These are phyloP conservation scores for Xylophagus ater DNA, from an alignment of 2,888 invertebrate genomes.

Conservation along the genomic window DNA sequence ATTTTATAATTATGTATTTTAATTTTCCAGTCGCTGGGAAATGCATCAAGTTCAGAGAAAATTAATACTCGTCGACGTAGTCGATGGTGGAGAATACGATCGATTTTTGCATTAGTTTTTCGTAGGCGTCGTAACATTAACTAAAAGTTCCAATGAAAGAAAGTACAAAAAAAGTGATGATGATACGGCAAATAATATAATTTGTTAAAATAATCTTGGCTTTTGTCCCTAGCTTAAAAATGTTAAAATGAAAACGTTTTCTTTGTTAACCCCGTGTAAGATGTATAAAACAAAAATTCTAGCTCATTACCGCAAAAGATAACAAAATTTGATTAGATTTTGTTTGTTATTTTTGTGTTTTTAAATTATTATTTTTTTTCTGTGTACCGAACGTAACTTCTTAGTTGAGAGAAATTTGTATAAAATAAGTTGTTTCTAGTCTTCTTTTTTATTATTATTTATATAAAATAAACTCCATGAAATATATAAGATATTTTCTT, in stretches of 20 bases:
- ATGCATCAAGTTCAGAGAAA: conserved; percentile 41
- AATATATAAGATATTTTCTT: too few relatives aligned
- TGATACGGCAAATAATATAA: conserved; percentile 6
- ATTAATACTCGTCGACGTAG: conserved; percentile 51
- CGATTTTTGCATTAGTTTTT: conserved; percentile 74
- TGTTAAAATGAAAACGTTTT: conserved; percentile 1
- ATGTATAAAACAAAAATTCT: too few relatives aligned
- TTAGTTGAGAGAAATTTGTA: too few relatives aligned
- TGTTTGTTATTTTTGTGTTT: too few relatives aligned
- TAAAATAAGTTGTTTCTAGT: too few relatives aligned
- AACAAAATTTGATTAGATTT: too few relatives aligned
- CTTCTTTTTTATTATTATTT: too few relatives aligned
- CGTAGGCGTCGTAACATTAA: conserved; percentile 36
- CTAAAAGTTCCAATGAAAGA: conserved; percentile 19
- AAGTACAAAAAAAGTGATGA: background rate
- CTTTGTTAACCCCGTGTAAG: background rate
- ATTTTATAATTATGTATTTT: conserved; percentile 6
- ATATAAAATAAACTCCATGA: too few relatives aligned
- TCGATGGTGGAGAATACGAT: conserved; percentile 72
- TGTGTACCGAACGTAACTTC: too few relatives aligned
- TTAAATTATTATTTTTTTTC: too few relatives aligned
- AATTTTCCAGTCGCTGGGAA: conserved; percentile 40
- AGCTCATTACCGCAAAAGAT: too few relatives aligned
- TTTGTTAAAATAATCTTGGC: background rate
- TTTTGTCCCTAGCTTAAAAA: conserved; percentile 7